These are phyloP conservation scores for Polydrusus tereticollis DNA, from an alignment of 2,888 invertebrate species.

Conservation along the genomic window DNA sequence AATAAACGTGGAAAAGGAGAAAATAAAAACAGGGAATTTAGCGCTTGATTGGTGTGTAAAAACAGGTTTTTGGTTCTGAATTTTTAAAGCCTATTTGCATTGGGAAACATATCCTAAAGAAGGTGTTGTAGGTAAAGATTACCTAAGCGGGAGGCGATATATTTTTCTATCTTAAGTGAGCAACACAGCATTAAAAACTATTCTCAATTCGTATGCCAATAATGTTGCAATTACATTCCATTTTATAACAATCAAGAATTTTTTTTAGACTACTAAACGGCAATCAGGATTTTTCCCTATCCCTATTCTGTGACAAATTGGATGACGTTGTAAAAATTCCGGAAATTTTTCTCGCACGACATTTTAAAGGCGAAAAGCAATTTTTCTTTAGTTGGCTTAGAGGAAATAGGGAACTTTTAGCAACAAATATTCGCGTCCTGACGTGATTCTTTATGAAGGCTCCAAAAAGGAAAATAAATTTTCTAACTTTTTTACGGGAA, in stretches of 20 bases:
- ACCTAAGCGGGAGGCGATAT: too few species aligned
- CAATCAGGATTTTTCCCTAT: background rate
- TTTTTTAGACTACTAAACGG: background rate
- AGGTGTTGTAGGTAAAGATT: too few species aligned
- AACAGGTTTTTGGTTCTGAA: too few species aligned
- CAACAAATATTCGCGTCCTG: slow-evolving; percentile 2
- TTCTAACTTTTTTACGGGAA: background rate
- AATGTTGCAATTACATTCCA: background rate
- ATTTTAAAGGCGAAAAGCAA: background rate
- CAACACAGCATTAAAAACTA: too few species aligned
- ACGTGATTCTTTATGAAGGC: background rate
- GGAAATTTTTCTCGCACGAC: background rate
- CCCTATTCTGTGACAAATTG: slow-evolving; percentile 7
- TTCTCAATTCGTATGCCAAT: too few species aligned
- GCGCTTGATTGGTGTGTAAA: too few species aligned
- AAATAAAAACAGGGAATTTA: too few species aligned
- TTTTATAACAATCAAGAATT: background rate
- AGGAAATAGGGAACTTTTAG: slow-evolving; percentile 6
- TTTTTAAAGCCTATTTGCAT: too few species aligned
- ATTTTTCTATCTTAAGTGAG: too few species aligned
- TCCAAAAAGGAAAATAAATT: background rate
- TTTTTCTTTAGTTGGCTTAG: slow-evolving; percentile 7
- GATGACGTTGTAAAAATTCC: background rate
- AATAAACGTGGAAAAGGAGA: too few species aligned
- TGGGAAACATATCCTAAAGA: too few species aligned